Evolutionary conservation across 2,113 vertebrate species (phyloP), one percentile per base, ranked within the genome.

Genomic region (Osmerus eperlanus): DNA sequence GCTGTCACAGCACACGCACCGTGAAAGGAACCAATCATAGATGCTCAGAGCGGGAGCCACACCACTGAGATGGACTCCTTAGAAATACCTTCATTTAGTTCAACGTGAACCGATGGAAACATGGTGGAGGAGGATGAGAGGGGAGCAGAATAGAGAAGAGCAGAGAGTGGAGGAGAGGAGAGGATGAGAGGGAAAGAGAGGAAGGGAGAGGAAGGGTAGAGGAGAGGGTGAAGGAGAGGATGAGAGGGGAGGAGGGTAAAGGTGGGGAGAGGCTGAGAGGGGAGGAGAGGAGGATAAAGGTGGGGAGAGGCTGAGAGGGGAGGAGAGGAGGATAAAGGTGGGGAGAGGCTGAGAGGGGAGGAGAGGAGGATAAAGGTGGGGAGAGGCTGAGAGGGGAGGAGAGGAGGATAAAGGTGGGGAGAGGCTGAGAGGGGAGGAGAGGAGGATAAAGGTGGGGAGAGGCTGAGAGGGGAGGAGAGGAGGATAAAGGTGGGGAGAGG

Each of bases 91-190:
- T 41, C 36, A 8, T 41, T 41, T 41, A 7, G 6, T 41, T 18
- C 54, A 56, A n/a, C 16, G 54, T 56, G 14, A 56, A 56, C 3
- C 54, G 7, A 56, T 11, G 16, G 58, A 11, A 21, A 8, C 18
- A n/a, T 1, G 8, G 29, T 3, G 62, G 16, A 11, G 62, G 14
- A 18, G 61, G 29, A 32, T 4, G 13, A 41, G 64, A 12, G 3
- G n/a, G 58, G n/a, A 23, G 58, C 28, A 36, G 61, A 18, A 14
- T 2, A 12, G 19, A 14, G 8, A 2, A n/a, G 28, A 47, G 63
- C 4, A 2, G 2, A 29, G 29, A 41, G 62, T 18, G 28, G n/a
- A 88, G 82, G 77, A 78, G n/a, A 88, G 82, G 77, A 78, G 23
- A 23, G 23, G 23, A 23, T 23, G 23, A 23, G 23, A 23, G 23